A percentile compares a stretch with the other conserved stretches of the same genome.
Evolutionary conservation across 2,888 invertebrate species (phyloP).

Genomic region (Amphipoea lucens): DNA sequence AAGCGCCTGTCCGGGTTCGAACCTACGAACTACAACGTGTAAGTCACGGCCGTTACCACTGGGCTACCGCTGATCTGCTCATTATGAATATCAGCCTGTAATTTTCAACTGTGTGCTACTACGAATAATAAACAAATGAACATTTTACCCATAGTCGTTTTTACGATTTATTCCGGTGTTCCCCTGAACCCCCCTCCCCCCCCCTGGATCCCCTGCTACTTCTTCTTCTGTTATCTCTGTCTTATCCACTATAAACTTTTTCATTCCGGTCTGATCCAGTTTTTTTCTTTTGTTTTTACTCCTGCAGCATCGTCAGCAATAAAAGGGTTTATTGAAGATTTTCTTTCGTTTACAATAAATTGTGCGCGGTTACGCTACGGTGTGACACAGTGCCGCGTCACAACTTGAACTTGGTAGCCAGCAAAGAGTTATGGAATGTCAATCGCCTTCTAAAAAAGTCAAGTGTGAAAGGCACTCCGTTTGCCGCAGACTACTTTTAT

Average conservation of each 20-base stretch:
- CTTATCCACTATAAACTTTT: too few species aligned
- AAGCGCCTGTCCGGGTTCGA: too few species aligned
- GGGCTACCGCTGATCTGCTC: too few species aligned
- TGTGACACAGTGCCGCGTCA: slow-evolving; percentile 32
- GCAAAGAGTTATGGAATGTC: slow-evolving; percentile 79
- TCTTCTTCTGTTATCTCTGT: too few species aligned
- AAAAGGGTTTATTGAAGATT: not conserved
- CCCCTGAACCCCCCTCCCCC: too few species aligned
- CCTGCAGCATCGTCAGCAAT: too few species aligned
- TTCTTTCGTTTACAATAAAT: not conserved
- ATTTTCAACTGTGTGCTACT: not conserved
- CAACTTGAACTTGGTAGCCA: slow-evolving; percentile 72
- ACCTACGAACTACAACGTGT: too few species aligned
- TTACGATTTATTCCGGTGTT: not conserved
- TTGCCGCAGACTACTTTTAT: slow-evolving; percentile 32
- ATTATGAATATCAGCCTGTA: not conserved
- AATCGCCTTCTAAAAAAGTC: slow-evolving; percentile 80
- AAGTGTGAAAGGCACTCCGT: slow-evolving; percentile 76
- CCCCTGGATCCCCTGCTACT: too few species aligned
- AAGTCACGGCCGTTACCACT: too few species aligned
- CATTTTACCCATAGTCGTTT: not conserved
- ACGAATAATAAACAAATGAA: not conserved
- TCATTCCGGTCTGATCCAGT: too few species aligned
- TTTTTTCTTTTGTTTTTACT: too few species aligned
- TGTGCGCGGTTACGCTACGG: slow-evolving; percentile 22